Percentiles rank a stretch among this genome's conserved stretches.
These are phyloP conservation scores for Nibea albiflora DNA, from an alignment of 2,113 vertebrate species.

Conservation along the genomic window DNA sequence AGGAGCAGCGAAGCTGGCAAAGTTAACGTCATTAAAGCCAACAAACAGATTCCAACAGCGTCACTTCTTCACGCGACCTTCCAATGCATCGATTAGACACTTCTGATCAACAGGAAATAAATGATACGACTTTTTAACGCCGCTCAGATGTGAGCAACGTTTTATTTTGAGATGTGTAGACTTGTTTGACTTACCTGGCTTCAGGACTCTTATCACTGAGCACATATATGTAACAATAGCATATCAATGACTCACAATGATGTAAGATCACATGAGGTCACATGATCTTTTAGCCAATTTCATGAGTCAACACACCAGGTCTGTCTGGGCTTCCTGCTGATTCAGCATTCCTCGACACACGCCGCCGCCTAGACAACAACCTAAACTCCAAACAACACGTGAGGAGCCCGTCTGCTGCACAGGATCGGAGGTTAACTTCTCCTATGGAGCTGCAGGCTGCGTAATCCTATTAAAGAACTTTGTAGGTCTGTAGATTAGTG, in stretches of 20 bases:
- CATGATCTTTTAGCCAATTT: constrained; percentile 15
- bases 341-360: constrained; percentile 27
- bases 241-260: background rate
- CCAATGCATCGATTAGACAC: too few relatives aligned
- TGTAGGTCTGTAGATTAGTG: background rate
- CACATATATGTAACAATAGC: background rate
- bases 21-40: background rate
- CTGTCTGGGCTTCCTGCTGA: constrained; percentile 43
- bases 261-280: constrained; percentile 26
- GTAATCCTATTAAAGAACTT: background rate
- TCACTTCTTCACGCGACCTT: background rate
- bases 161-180: too few relatives aligned
- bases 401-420: background rate
- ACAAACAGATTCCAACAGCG: background rate
- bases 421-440: background rate
- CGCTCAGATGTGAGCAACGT: background rate
- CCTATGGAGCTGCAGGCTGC: too few relatives aligned
- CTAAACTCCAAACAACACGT: background rate
- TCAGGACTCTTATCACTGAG: too few relatives aligned
- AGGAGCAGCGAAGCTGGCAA: background rate
- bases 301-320: constrained; percentile 50
- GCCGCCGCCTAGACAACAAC: constrained; percentile 25
- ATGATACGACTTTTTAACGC: too few relatives aligned
- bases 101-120: too few relatives aligned
- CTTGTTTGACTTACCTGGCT: too few relatives aligned